phyloP scores from a whole-genome alignment of 1,140 invertebrate species.

The Bombus terrestris region DNA sequence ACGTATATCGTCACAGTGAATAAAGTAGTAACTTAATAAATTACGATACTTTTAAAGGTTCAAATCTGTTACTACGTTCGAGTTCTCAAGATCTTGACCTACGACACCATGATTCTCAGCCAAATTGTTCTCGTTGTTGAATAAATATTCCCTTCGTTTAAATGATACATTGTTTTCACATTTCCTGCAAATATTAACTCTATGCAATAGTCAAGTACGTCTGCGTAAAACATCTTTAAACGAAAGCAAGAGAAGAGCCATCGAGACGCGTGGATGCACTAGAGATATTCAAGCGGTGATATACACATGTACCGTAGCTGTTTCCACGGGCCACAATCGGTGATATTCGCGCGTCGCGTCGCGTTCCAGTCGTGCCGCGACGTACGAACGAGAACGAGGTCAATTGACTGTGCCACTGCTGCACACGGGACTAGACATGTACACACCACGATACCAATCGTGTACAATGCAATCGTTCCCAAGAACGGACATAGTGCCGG shows the following conservation, averaged over 20 bases:
- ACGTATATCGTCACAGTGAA: no score
- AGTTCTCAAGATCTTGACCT: no score
- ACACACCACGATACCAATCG: conserved; percentile 2
- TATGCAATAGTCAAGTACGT: background rate
- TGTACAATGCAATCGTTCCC: conserved; percentile 28
- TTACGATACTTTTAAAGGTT: no score
- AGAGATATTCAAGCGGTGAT: conserved; percentile 1
- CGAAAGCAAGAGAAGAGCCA: background rate
- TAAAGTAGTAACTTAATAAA: no score
- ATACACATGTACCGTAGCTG: background rate
- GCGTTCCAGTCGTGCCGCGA: conserved; percentile 51
- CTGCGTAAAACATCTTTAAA: background rate
- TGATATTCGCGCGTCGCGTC: conserved; percentile 37
- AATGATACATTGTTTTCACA: no score
- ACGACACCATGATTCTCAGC: no score
- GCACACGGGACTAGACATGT: conserved; percentile 10
- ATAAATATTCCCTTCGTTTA: no score
- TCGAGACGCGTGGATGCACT: background rate
- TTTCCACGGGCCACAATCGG: conserved; percentile 19
- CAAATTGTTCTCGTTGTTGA: no score
- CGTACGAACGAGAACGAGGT: conserved; percentile 57
- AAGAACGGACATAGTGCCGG: conserved; percentile 7
- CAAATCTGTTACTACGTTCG: no score
- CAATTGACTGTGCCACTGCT: conserved; percentile 37
- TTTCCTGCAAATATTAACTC: background rate